Conservation (phyloP, 2,113 vertebrate species). For the Macrotis lagotis region DNA sequence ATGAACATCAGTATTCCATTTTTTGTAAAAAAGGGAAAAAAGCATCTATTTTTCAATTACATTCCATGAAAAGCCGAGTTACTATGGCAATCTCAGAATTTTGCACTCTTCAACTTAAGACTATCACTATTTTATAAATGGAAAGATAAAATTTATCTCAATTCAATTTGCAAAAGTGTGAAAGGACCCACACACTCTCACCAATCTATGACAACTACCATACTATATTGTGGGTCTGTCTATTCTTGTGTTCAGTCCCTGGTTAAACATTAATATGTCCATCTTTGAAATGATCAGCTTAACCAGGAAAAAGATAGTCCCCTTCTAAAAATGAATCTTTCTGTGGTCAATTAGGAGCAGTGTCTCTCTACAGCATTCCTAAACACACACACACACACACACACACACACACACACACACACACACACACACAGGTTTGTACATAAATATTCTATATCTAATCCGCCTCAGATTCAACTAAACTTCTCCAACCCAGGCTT, state of each 20-base stretch:
- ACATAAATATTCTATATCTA: no score
- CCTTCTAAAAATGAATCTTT: constrained; percentile 40
- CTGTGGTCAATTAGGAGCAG: neutral
- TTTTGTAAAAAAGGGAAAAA: constrained; percentile 76
- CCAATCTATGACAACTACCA: constrained; percentile 45
- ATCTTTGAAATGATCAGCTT: neutral
- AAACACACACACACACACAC: neutral
- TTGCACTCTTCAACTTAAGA: constrained; percentile 51
- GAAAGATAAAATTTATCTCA: constrained; percentile 79
- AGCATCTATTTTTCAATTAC: constrained; percentile 71
- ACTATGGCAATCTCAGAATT: constrained; percentile 68
- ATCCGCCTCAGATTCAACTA: no score
- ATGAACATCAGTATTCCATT: constrained; percentile 80
- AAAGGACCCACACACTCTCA: constrained; percentile 53
- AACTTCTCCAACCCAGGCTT: no score
- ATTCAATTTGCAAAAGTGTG: constrained; percentile 66
- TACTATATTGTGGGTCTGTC: neutral
- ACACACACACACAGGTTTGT: no score
- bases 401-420: neutral
- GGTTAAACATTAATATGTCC: neutral
- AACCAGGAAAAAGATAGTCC: neutral
- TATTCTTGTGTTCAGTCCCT: neutral
- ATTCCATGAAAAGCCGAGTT: constrained; percentile 67
- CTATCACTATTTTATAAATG: constrained; percentile 72
- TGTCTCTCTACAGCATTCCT: neutral